Base-by-base conservation (phyloP, 1,140 invertebrate species). In the Leptonema lineaticorne region DNA sequence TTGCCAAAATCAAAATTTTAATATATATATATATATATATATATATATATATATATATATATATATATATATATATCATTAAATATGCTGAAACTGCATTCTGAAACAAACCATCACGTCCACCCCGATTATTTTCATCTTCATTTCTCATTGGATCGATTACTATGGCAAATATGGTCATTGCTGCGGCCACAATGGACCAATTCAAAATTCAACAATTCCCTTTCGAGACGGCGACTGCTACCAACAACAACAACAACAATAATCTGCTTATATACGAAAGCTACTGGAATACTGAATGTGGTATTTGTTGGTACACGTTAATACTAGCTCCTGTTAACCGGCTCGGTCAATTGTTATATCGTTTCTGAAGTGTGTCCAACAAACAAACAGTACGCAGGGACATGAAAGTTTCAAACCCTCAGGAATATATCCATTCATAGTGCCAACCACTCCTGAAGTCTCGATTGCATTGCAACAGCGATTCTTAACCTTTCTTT, bases 331-430 rank as follows among this genome's bases (percentile, higher is more conserved):
- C 37, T n/a, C n/a, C n/a, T n/a, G n/a, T n/a, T n/a, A n/a, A n/a
- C 37, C 2, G 37, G 46, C 20, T 48, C 8, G 46, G 46, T 4
- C 37, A 41, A 41, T 41, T 48, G 46, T 48, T 48, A 22, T 48
- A 48, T 48, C 18, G 50, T 20, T 18, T 53, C 37, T 53, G 3
- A 24, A 53, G 50, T 53, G 50, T 53, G 50, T 53, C 50, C 50
- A 24, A 24, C 50, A 53, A 18, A 22, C 50, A 24, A 24, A 8
- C 20, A 16, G 37, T 14, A 41, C 11, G 37, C 11, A 4, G 16
- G 37, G 37, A 16, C 11, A 16, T 4, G 11, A 4, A 41, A 14
- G 9, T 41, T 14, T 16, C 37, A 41, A n/a, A n/a, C n/a, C 37
- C 37, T 41, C 37, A 16, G 37, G 37, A 16, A 41, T 16, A n/a